Conservation (phyloP, 2,888 invertebrate genomes). For the Adelognathus sp. region DNA sequence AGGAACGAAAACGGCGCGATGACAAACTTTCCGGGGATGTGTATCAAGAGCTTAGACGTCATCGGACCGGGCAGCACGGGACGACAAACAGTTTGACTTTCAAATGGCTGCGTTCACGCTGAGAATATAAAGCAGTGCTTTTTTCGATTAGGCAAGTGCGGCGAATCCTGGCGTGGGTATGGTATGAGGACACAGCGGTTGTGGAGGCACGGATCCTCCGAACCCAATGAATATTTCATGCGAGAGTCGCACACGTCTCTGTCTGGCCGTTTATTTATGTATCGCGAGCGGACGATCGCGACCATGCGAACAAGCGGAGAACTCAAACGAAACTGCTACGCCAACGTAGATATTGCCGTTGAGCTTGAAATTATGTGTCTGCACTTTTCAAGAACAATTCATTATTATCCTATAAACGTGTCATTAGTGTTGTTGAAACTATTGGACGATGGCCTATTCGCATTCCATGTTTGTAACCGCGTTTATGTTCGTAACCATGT, state of each 20-base stretch:
- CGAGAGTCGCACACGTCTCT: slow-evolving; percentile 35
- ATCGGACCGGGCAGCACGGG: slow-evolving; percentile 29
- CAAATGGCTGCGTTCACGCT: slow-evolving; percentile 64
- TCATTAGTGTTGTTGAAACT: neutral
- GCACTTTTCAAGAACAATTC: neutral
- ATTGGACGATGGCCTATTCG: neutral
- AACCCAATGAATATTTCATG: slow-evolving; percentile 70
- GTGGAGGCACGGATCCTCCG: slow-evolving; percentile 48
- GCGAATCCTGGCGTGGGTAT: neutral
- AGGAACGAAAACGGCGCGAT: slow-evolving; percentile 16
- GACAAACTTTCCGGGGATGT: slow-evolving; percentile 43
- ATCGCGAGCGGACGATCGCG: slow-evolving; percentile 1
- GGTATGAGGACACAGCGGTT: neutral
- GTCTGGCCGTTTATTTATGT: slow-evolving; percentile 12
- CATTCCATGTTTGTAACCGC: neutral
- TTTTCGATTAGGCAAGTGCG: slow-evolving; percentile 62
- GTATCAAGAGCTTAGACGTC: slow-evolving; percentile 62
- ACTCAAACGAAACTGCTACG: slow-evolving; percentile 3
- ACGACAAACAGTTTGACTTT: slow-evolving; percentile 71
- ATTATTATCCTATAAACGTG: neutral
- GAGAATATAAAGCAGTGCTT: slow-evolving; percentile 69
- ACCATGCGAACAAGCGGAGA: slow-evolving; percentile 6
- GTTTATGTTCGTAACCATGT: too few species aligned
- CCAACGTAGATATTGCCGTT: neutral
- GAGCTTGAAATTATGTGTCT: neutral